Evolutionary conservation across 2,888 invertebrate genomes (phyloP), one percentile per base, ranked within the genome.

Genomic region (Calephelis perditalis): DNA sequence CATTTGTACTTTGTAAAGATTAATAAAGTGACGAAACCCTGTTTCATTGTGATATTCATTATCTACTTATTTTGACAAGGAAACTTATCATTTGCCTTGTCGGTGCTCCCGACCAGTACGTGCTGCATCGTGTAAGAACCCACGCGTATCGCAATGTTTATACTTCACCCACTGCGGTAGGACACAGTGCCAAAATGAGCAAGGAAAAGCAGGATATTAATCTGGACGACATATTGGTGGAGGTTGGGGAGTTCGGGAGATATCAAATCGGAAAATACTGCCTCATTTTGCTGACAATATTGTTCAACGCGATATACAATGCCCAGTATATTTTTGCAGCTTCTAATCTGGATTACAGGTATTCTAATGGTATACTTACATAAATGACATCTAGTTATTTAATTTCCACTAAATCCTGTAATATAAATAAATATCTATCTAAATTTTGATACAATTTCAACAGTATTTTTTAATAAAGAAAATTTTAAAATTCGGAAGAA

Each of bases 171-270:
- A 11, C 35, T 11, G 11, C 11, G 11, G 11, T 35, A 26, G 26
- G 49, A 26, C 5, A 26, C n/a, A 52, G 52, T 52, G 52, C 11
- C 9, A 52, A 52, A 35, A 52, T 52, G 52, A 49, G 26, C 15
- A 49, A 49, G 26, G 49, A 49, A 49, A 47, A 57, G 56, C 57
- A 44, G 44, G 61, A 58, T 15, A 36, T 61, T 40, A 45, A 56
- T 40, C 40, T 62, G 56, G 62, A 62, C 56, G 43, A 46, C 7
- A 46, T 62, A 3, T 35, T 62, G 47, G 52, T 44, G 56, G 46
- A 59, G 35, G 40, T 55, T 40, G 58, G 60, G 9, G 15, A 69
- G 60, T 78, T 77, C 66, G 80, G 80, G 5, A 70, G 68, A 62
- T 81, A 73, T 66, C 81, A 82, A 46, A 49, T 55, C 7, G 36